Base-by-base conservation (phyloP, 1,140 invertebrate genomes). In the Bombus difficillimus region DNA sequence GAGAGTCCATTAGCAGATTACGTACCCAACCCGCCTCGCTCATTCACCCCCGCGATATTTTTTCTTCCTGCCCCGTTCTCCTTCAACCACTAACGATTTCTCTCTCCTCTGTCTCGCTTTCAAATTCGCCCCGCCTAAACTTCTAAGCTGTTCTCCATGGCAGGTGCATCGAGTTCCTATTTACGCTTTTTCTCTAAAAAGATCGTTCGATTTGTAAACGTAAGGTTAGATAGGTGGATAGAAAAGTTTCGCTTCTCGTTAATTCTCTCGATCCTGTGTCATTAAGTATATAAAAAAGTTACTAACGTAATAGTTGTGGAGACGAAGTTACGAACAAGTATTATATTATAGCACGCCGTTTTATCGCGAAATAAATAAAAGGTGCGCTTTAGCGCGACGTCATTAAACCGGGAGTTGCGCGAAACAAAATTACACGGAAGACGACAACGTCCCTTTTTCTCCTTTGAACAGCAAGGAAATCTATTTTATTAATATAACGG, bases 1-100 rank as follows among this genome's bases (percentile, higher is more conserved):
- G 90, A 86, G 86, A 94, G 94, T 94, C 94, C 94, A 94, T 94
- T 94, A 94, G 94, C 94, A 94, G 94, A 94, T 94, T 94, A 94
- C 93, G 93, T 92, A 93, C 89, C 91, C 91, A 91, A 87, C 89
- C 88, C 92, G 91, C 89, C 90, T 91, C 90, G 90, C 90, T 92
- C 93, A 91, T 93, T 93, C 93, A 90, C 88, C 91, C 83, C 90
- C 92, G 81, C 88, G 86, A 90, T 92, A 88, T 92, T 91, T 91
- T 92, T 91, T 88, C 90, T 88, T 92, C 81, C 72, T 86, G 78
- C 78, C 83, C 76, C 80, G 90, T 86, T 87, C 86, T 90, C 74
- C 73, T 86, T 87, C 90, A 81, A 91, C 86, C 88, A 59, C 88
- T 90, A 88, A 83, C 82, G 88, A 83, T 88, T 86, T 86, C 73